A percentile compares a stretch with the other conserved stretches of the same genome.
Evolutionary conservation across 2,888 invertebrate genomes (phyloP).

Genomic region (Mesodorylaimus sp.): DNA sequence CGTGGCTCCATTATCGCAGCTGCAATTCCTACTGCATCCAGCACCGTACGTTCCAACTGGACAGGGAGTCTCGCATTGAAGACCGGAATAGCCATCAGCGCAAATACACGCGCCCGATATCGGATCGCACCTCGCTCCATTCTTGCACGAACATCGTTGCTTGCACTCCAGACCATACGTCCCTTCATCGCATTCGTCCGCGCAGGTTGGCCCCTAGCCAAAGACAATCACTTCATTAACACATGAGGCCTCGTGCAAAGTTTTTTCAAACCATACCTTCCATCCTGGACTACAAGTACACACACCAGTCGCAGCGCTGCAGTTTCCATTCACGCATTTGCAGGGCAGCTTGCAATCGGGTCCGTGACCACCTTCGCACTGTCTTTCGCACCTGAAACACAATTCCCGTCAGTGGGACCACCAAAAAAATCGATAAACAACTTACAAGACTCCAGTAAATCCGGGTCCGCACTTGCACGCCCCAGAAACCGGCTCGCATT

Average conservation of each 20-base stretch:
- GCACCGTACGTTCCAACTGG: slow-evolving; percentile 8
- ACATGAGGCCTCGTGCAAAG: too few relatives aligned
- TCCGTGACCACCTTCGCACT: slow-evolving; percentile 10
- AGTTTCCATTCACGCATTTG: slow-evolving; percentile 36
- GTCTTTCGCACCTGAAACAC: slow-evolving; percentile 8
- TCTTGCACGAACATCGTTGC: slow-evolving; percentile 25
- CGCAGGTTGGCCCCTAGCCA: slow-evolving; percentile 29
- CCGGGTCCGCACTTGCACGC: slow-evolving; percentile 32
- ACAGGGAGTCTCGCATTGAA: slow-evolving; percentile 6
- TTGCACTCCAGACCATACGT: slow-evolving; percentile 28
- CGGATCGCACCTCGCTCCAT: slow-evolving; percentile 29
- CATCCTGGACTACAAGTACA: slow-evolving; percentile 38
- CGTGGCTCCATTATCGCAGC: slow-evolving; percentile 11
- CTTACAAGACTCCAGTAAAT: slow-evolving; percentile 7
- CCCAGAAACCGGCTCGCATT: slow-evolving; percentile 55
- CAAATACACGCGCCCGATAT: slow-evolving; percentile 36
- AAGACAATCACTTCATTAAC: too few relatives aligned
- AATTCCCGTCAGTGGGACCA: too few relatives aligned
- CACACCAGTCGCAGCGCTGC: slow-evolving; percentile 61
- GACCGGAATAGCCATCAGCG: slow-evolving; percentile 20
- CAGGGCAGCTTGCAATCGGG: slow-evolving; percentile 12
- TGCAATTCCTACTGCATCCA: slow-evolving; percentile 12
- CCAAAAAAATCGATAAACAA: not conserved
- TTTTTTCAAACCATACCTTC: too few relatives aligned
- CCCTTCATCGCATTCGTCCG: slow-evolving; percentile 25